Evolutionary conservation across 1,140 invertebrate genomes (phyloP), one percentile per base, ranked within the genome.

Genomic region (Halyomorpha halys): DNA sequence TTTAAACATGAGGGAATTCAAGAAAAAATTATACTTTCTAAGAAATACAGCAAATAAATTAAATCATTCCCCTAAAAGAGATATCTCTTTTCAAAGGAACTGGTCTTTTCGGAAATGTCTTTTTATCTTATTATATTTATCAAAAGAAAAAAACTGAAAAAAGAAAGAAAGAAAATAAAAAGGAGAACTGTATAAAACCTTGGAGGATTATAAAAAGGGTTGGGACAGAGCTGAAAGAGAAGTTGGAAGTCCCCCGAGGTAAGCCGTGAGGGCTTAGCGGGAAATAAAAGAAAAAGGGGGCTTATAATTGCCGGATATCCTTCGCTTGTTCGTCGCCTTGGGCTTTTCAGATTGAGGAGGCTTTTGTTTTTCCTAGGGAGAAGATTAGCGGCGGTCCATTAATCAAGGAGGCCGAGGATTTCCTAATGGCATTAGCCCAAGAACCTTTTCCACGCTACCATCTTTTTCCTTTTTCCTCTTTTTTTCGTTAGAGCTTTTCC

Each of bases 391-490:
- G 51, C 51, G 51, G n/a, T 53, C 51, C 51, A 53, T 53, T 53
- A 53, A 53, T 53, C 51, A 62, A 45, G 44, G 44, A 62, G 21
- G 14, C 44, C 21, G 13, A 9, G 60, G 60, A 44, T 62, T 62
- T 62, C n/a, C 34, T 62, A 45, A 62, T 62, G 44, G 60, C 44
- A 62, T 62, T 62, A 62, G 44, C 60, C n/a, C 60, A 18, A n/a
- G 19, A 61, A 19, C 18, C 25, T 59, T 34, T 30, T 44, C 59
- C 30, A 18, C 30, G 30, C 51, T 16, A 13, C 62, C 23, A 14
- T 34, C 34, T 63, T 63, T 63, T n/a, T n/a, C n/a, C n/a, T n/a
- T 39, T 64, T 59, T 39, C 27, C n/a, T 56, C 30, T 39, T 21
- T 51, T 49, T 59, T 59, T 27, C 56, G 21, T 25, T 25, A 19